phyloP scores from a whole-genome alignment of 2,888 invertebrate genomes.

The Synanthedon formicaeformis region DNA sequence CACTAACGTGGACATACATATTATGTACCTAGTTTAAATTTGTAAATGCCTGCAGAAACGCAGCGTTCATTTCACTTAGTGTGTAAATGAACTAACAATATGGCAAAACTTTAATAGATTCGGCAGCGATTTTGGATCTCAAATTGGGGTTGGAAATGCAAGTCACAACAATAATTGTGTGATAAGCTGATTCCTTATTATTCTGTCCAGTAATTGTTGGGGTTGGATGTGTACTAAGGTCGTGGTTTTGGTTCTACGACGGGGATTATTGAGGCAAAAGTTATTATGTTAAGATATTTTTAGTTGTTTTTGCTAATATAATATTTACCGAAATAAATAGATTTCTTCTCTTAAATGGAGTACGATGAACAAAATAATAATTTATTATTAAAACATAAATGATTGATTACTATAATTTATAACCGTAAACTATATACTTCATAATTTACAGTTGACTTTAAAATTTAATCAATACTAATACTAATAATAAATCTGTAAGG shows the following conservation, averaged over 20 bases:
- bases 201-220: conserved; percentile 6
- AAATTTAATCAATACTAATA: too few species aligned
- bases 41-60: not conserved
- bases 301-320: too few species aligned
- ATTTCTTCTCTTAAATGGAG: too few species aligned
- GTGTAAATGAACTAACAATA: not conserved
- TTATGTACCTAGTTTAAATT: too few species aligned
- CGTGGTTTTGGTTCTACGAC: not conserved
- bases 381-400: too few species aligned
- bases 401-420: too few species aligned
- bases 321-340: too few species aligned
- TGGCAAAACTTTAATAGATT: not conserved
- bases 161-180: conserved; percentile 24
- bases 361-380: too few species aligned
- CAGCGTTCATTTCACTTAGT: not conserved
- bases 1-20: too few species aligned
- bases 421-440: too few species aligned
- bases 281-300: not conserved
- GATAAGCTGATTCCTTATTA: conserved; percentile 28
- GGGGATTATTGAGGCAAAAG: not conserved
- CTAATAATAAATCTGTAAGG: too few species aligned
- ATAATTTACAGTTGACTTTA: too few species aligned
- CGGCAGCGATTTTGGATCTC: conserved; percentile 1
- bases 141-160: conserved; percentile 24
- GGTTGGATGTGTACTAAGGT: not conserved